Evolutionary conservation across 2,888 invertebrate species (phyloP).

Genomic region (Harpalus rufipes): DNA sequence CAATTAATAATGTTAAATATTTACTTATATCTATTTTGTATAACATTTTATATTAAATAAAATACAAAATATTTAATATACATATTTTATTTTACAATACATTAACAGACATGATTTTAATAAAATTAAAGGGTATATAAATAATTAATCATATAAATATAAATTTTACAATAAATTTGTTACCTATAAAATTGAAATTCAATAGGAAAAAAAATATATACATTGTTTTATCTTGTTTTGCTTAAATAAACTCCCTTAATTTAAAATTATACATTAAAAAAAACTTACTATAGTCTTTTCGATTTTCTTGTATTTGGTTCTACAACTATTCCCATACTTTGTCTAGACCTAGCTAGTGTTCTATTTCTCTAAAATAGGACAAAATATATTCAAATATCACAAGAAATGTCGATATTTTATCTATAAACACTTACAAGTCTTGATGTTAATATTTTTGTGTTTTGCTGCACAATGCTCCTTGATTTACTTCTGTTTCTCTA

Average conservation of each 20-base stretch:
- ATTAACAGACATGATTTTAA: not conserved
- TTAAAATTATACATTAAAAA: too few species aligned
- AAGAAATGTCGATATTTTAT: not conserved
- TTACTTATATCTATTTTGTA: not conserved
- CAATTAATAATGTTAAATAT: too few species aligned
- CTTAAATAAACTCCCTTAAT: too few species aligned
- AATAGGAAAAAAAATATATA: too few species aligned
- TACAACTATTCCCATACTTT: too few species aligned
- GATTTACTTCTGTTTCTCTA: constrained; percentile 1
- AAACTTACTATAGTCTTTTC: too few species aligned
- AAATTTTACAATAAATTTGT: not conserved
- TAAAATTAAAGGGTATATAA: not conserved
- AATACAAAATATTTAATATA: not conserved
- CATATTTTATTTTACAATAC: not conserved
- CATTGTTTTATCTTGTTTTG: too few species aligned
- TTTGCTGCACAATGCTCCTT: not conserved
- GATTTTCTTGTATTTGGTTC: too few species aligned
- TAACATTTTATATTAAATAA: not conserved
- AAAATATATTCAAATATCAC: not conserved
- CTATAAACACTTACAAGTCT: not conserved
- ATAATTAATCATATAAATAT: not conserved
- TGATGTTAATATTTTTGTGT: not conserved
- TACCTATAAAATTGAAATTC: not conserved
- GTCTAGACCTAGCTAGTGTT: not conserved
- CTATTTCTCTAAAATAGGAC: not conserved